These are phyloP conservation scores for Ips nitidus DNA, from an alignment of 1,140 invertebrate species.

Conservation along the genomic window DNA sequence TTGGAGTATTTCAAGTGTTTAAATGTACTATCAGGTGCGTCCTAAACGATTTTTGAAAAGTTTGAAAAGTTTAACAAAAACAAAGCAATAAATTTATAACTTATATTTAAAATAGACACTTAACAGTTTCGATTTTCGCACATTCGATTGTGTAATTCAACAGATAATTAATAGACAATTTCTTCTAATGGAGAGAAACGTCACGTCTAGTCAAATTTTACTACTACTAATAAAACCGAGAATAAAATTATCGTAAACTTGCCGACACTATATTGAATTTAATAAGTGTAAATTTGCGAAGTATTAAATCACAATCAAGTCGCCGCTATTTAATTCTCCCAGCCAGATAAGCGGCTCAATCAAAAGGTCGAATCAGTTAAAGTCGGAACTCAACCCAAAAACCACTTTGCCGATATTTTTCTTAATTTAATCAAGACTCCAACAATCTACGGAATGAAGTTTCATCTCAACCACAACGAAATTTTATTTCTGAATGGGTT, in stretches of 20 bases:
- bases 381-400: conserved; percentile 5
- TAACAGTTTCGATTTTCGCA: not conserved
- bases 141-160: conserved; percentile 1
- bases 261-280: not conserved
- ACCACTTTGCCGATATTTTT: not conserved
- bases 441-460: conserved; percentile 2
- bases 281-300: not conserved
- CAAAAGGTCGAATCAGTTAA: conserved; percentile 16
- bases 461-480: conserved; percentile 9
- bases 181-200: not conserved
- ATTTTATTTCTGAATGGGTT: conserved; percentile 10
- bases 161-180: not conserved
- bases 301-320: conserved; percentile 8
- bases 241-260: too few relatives aligned
- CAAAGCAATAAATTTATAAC: too few relatives aligned
- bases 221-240: too few relatives aligned
- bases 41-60: too few relatives aligned
- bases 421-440: conserved; percentile 2
- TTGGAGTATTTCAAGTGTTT: too few relatives aligned
- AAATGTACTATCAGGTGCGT: too few relatives aligned
- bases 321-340: conserved; percentile 4
- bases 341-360: conserved; percentile 7
- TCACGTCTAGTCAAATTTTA: too few relatives aligned
- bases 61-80: too few relatives aligned
- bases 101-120: not conserved